Evolutionary conservation across 2,113 vertebrate species (phyloP).

Genomic region (Oncorhynchus keta): DNA sequence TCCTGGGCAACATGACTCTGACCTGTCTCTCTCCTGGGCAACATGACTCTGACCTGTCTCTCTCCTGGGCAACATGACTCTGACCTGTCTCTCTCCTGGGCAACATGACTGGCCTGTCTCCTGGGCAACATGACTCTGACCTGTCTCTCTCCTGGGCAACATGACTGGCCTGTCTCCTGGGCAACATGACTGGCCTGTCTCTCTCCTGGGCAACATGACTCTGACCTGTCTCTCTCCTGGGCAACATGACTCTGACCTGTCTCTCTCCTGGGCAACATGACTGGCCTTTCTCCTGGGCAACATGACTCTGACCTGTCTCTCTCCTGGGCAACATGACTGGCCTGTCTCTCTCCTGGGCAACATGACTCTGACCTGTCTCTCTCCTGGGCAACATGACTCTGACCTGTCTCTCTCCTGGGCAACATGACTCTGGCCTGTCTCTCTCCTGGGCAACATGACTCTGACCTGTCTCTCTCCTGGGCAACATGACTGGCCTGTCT

Average conservation of each 20-base stretch:
- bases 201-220: conserved; percentile 24
- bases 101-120: conserved; percentile 19
- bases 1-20: conserved; percentile 21
- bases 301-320: conserved; percentile 10
- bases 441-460: conserved; percentile 17
- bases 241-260: conserved; percentile 2
- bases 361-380: background rate
- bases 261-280: conserved; percentile 12
- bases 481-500: conserved; percentile 29
- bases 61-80: too few species aligned
- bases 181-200: conserved; percentile 12
- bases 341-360: background rate
- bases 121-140: background rate
- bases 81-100: conserved; percentile 6
- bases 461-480: background rate
- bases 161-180: background rate
- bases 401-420: conserved; percentile 2
- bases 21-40: too few species aligned
- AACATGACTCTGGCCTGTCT: conserved; percentile 3
- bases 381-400: conserved; percentile 11
- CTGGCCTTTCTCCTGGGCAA: background rate
- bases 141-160: conserved; percentile 13
- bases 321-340: conserved; percentile 21
- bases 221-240: conserved; percentile 11
- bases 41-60: too few species aligned